Evolutionary conservation across 2,888 invertebrate species (phyloP), one percentile per base, ranked within the genome.

Genomic region (Pollenia angustigena): DNA sequence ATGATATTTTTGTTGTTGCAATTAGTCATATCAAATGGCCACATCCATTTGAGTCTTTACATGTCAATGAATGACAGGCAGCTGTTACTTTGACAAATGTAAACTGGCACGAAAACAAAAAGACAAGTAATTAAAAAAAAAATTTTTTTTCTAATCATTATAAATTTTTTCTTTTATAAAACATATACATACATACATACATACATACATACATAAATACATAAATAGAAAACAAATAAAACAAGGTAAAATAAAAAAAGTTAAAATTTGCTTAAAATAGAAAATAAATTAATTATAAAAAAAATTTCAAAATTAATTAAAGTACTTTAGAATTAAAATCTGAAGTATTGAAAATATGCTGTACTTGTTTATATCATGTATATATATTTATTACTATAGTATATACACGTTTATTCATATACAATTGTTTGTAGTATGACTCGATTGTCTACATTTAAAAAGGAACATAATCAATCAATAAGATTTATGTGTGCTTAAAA

Each of bases 381-480:
- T 9, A 6, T 8, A 16, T 7, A 16, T 52, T 54, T 54, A 32
- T 54, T 54, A 32, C 32, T 6, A 32, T 32, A 32, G 10, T 56
- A 56, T 56, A 56, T 71, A 42, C 42, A 40, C 16, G 11, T 14
- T 46, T 46, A 11, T 44, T 18, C 46, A 14, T 40, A 56, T 16
- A 44, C 6, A 12, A 8, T 18, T 46, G 46, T 18, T 18, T 66
- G 23, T 72, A 58, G 64, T 68, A 50, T 48, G 16, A 18, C n/a
- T 74, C 46, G 74, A 74, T 68, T 85, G 46, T 85, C 58, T 68
- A 74, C 60, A 74, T 80, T 72, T 81, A 54, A 60, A 81, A 66
- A 74, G 88, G 88, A 90, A 90, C 90, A 90, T 91, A 91, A 92
- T 92, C 92, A 92, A 92, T 92, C 92, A 92, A 92, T 92, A 90